phyloP scores from a whole-genome alignment of 2,797 vertebrate genomes.

The Denticeps clupeoides region DNA sequence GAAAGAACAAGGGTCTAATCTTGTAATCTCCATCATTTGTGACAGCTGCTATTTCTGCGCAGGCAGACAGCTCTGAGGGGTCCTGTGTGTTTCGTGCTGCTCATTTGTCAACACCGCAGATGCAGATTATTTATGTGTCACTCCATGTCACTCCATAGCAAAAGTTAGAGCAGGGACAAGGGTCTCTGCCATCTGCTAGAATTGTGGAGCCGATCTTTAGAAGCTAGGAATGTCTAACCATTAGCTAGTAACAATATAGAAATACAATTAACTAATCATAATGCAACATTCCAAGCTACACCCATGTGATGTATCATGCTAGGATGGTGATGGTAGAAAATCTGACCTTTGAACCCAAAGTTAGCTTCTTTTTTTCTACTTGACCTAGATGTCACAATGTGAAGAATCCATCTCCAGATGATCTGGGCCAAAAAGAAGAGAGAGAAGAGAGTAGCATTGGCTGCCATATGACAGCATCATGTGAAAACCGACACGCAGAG shows the following conservation, averaged over 20 bases:
- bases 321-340: conserved; percentile 20
- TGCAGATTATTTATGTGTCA: conserved; percentile 27
- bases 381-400: conserved; percentile 53
- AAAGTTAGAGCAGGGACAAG: conserved; percentile 11
- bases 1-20: conserved; percentile 25
- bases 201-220: conserved; percentile 12
- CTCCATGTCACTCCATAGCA: conserved; percentile 20
- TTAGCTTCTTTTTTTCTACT: conserved; percentile 34
- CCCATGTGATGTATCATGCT: conserved; percentile 10
- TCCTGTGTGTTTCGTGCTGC: conserved; percentile 12
- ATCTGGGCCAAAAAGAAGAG: conserved; percentile 38
- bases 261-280: too few relatives aligned
- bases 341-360: conserved; percentile 26
- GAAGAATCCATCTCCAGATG: conserved; percentile 50
- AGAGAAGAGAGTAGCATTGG: conserved; percentile 53
- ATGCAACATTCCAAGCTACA: too few relatives aligned
- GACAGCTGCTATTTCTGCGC: conserved; percentile 24
- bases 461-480: conserved; percentile 87
- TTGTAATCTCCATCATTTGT: conserved; percentile 29
- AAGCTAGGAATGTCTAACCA: conserved; percentile 15
- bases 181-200: not conserved
- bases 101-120: conserved; percentile 27
- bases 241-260: too few relatives aligned
- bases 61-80: conserved; percentile 10
- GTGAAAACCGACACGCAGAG: conserved; percentile 96